Base-by-base conservation (phyloP, 2,113 vertebrate genomes). In the Alouatta palliata region DNA sequence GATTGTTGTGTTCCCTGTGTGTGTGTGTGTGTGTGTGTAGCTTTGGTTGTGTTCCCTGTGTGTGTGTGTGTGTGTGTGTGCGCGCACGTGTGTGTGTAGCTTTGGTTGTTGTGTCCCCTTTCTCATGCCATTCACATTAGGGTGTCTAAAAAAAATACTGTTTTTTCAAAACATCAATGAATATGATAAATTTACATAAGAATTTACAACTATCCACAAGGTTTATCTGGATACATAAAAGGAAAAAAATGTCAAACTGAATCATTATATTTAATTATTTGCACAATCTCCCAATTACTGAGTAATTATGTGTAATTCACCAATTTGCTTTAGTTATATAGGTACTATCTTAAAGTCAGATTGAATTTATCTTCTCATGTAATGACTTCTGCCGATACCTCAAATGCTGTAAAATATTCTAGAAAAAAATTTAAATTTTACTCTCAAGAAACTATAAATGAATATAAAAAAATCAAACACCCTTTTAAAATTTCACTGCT, bases 361-460 rank as follows among this genome's bases (percentile, higher is more conserved):
- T 2, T 87, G 73, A 95, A 80, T 92, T 90, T 96, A 90, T 68
- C 76, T 85, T 88, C 47, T 80, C 10, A 75, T 84, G 68, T 84
- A 96, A 90, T 91, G 43, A 75, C 13, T 49, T 93, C 25, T 88
- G 23, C 92, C 30, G 86, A 17, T 20, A 95, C 76, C 17, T 47
- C 17, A 95, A 95, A 77, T 86, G 27, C 16, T 91, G 19, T 68
- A 85, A 86, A 96, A 79, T 91, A 54, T 86, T 94, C n/a, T 79
- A 64, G 25, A 13, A 93, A 79, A 27, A 84, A 47, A 17, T 58
- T 79, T 56, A 82, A 90, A 79, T 45, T 90, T 96, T 86, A 91
- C 16, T 87, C 79, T 66, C 27, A 70, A 87, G 58, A 17, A 54
- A 89, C 13, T 35, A 64, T 1, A 70, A 70, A 77, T 32, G 32